Conservation (phyloP, 2,797 vertebrate genomes). For the Smutsia temminckii region DNA sequence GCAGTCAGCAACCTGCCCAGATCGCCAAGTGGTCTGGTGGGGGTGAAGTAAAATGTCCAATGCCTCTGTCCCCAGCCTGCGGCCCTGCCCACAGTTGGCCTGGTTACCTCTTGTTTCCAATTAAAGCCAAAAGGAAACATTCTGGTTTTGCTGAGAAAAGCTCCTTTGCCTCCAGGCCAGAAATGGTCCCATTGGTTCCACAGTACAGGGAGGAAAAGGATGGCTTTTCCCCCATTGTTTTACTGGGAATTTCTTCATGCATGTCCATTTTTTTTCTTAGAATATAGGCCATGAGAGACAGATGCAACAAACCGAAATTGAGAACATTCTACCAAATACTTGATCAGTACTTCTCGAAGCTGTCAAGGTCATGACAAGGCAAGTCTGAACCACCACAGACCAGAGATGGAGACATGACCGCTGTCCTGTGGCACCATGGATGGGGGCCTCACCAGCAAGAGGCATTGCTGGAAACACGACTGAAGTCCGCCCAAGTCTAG, state of each 20-base stretch:
- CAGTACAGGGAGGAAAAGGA: neutral
- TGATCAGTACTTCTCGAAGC: neutral
- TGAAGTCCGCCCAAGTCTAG: neutral
- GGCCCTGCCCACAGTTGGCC: neutral
- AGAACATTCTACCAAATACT: neutral
- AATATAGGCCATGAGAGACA: neutral
- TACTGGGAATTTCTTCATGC: neutral
- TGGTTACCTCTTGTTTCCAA: conserved; percentile 42
- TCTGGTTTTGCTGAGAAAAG: conserved; percentile 52
- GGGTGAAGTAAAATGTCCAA: neutral
- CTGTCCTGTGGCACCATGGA: neutral
- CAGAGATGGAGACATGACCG: neutral
- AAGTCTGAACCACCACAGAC: neutral
- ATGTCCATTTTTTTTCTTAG: neutral
- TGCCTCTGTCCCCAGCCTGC: neutral
- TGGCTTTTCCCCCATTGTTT: neutral
- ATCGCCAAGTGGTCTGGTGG: neutral
- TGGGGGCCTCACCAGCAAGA: neutral
- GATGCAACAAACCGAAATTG: neutral
- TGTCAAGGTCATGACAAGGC: neutral
- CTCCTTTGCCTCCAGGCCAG: conserved; percentile 22
- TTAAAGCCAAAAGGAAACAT: conserved; percentile 37
- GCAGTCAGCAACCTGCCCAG: neutral
- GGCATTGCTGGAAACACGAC: neutral
- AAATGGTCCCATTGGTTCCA: neutral